Evolutionary conservation across 2,888 invertebrate species (phyloP).

Genomic region (Nemapogon koenigi): DNA sequence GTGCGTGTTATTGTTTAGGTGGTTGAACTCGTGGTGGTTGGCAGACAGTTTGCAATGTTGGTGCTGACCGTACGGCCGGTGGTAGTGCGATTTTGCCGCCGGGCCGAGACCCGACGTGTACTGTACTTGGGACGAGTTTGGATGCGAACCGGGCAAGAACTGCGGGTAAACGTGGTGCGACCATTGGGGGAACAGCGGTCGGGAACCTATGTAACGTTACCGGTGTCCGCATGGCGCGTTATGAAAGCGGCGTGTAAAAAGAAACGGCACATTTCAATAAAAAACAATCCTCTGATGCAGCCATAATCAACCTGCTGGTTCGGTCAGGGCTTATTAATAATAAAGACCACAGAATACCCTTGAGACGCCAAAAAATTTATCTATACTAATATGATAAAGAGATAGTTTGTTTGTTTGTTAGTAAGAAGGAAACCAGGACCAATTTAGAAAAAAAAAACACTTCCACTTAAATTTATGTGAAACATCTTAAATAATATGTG

Average conservation of each 20-base stretch:
- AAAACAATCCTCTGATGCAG: no score
- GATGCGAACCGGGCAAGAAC: conserved; percentile 91
- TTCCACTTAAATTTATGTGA: no score
- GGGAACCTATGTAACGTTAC: conserved; percentile 61
- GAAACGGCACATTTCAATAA: conserved; percentile 60
- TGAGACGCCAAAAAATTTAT: no score
- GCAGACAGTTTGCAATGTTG: conserved; percentile 49
- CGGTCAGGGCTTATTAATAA: no score
- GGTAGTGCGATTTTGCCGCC: conserved; percentile 60
- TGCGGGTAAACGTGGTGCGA: conserved; percentile 94
- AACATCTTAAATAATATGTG: no score
- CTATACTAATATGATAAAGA: no score
- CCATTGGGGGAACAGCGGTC: conserved; percentile 93
- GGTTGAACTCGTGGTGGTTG: conserved; percentile 34
- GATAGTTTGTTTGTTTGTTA: no score
- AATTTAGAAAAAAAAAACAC: no score
- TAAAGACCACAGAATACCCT: no score
- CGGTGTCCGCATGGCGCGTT: conserved; percentile 61
- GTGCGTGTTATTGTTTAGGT: conserved; percentile 54
- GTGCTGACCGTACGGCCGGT: conserved; percentile 57
- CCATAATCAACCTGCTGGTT: no score
- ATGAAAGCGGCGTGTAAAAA: conserved; percentile 64
- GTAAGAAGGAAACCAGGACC: no score
- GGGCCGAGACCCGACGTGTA: conserved; percentile 38
- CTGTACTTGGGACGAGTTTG: conserved; percentile 64